These are phyloP conservation scores for Oxygymnocypris stewartii DNA, from an alignment of 2,113 vertebrate species.

Conservation along the genomic window DNA sequence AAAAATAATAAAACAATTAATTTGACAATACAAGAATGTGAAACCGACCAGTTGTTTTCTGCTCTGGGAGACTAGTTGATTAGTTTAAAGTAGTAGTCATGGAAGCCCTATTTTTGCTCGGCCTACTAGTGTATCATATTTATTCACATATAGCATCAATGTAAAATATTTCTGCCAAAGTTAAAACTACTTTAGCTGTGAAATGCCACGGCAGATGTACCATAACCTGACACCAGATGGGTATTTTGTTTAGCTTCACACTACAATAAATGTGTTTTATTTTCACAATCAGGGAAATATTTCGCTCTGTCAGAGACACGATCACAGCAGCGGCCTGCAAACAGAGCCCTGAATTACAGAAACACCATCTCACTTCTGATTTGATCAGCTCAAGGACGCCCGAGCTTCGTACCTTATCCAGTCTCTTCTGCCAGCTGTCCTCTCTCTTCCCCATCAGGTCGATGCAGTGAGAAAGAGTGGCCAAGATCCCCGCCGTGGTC, in stretches of 20 bases:
- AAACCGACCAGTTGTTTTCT: neutral
- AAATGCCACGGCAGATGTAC: neutral
- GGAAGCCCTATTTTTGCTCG: neutral
- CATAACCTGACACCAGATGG: neutral
- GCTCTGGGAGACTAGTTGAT: neutral
- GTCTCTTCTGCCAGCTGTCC: constrained; percentile 96
- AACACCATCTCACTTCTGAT: neutral
- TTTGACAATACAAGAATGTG: neutral
- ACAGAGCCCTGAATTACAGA: neutral
- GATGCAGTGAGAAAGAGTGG: constrained; percentile 96
- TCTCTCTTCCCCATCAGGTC: constrained; percentile 97
- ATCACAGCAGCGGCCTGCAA: neutral
- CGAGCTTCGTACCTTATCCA: constrained; percentile 86
- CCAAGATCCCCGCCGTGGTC: constrained; percentile 95
- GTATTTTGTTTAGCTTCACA: neutral
- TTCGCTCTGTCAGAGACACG: neutral
- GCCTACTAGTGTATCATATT: neutral
- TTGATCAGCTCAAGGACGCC: neutral
- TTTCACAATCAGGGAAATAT: neutral
- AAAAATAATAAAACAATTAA: neutral
- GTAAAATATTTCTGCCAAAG: neutral
- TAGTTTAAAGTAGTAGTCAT: neutral
- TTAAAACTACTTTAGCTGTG: neutral
- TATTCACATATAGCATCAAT: neutral
- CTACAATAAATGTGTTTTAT: neutral